Percentiles rank a stretch among this genome's conserved stretches.
These are phyloP conservation scores for Pachypanchax playfairii DNA, from an alignment of 2,113 vertebrate species.

Conservation along the genomic window DNA sequence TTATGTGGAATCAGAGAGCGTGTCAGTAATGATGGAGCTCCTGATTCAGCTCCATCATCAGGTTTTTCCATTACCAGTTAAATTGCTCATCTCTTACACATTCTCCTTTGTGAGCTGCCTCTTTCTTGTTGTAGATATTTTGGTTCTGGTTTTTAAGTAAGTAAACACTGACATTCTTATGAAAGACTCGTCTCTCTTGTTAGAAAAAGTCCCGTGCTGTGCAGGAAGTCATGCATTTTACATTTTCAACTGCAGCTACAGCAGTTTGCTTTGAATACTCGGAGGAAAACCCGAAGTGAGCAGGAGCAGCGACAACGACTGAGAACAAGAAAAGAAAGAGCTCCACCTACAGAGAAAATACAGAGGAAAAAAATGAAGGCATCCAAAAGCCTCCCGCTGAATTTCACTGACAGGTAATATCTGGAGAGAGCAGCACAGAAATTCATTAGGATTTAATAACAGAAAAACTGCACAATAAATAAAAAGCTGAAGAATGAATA, in stretches of 20 bases:
- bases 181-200: background rate
- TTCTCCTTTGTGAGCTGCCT: background rate
- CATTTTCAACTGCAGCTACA: conserved; percentile 16
- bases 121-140: background rate
- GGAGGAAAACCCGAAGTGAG: conserved; percentile 12
- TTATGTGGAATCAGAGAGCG: conserved; percentile 21
- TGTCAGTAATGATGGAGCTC: no score
- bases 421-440: conserved; percentile 15
- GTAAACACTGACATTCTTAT: background rate
- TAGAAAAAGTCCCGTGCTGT: background rate
- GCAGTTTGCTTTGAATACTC: conserved; percentile 27
- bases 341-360: conserved; percentile 26
- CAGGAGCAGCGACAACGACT: background rate
- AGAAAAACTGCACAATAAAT: conserved; percentile 4
- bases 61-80: background rate
- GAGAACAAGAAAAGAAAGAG: conserved; percentile 15
- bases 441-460: conserved; percentile 4
- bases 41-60: conserved; percentile 2
- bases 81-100: background rate
- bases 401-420: conserved; percentile 50
- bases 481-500: conserved; percentile 11
- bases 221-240: conserved; percentile 40
- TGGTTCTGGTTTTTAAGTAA: background rate
- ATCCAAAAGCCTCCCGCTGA: conserved; percentile 20
- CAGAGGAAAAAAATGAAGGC: background rate